phyloP scores from a whole-genome alignment of 1,140 invertebrate species.

The Oreohelix idahoensis region DNA sequence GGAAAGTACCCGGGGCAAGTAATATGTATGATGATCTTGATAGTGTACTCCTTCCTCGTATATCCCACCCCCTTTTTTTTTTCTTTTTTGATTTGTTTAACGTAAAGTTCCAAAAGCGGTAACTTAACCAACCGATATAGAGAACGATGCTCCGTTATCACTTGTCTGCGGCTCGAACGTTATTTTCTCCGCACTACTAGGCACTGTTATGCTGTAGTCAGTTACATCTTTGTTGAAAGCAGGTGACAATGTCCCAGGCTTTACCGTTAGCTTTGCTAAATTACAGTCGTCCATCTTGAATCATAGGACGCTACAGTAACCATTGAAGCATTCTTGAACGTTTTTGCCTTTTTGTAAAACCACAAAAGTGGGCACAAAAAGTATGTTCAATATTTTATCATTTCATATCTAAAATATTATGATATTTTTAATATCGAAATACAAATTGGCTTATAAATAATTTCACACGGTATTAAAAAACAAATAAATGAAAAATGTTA shows the following conservation, averaged over 20 bases:
- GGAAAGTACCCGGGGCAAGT: too few species aligned
- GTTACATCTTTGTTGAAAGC: constrained; percentile 61
- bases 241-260: constrained; percentile 68
- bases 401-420: neutral
- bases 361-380: too few species aligned
- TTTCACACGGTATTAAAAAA: too few species aligned
- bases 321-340: neutral
- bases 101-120: too few species aligned
- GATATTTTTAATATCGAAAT: too few species aligned
- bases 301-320: constrained; percentile 60
- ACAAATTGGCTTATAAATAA: too few species aligned
- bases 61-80: too few species aligned
- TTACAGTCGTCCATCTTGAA: constrained; percentile 76
- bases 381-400: neutral
- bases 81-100: too few species aligned
- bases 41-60: too few species aligned
- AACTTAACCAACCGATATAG: constrained; percentile 60
- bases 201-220: constrained; percentile 66
- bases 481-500: too few species aligned
- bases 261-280: constrained; percentile 68
- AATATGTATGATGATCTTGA: too few species aligned
- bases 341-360: neutral
- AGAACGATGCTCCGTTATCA: constrained; percentile 69
- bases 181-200: constrained; percentile 65
- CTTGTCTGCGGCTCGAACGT: constrained; percentile 65